Evolutionary conservation across 2,113 vertebrate genomes (phyloP).

Genomic region (Antechinus flavipes): DNA sequence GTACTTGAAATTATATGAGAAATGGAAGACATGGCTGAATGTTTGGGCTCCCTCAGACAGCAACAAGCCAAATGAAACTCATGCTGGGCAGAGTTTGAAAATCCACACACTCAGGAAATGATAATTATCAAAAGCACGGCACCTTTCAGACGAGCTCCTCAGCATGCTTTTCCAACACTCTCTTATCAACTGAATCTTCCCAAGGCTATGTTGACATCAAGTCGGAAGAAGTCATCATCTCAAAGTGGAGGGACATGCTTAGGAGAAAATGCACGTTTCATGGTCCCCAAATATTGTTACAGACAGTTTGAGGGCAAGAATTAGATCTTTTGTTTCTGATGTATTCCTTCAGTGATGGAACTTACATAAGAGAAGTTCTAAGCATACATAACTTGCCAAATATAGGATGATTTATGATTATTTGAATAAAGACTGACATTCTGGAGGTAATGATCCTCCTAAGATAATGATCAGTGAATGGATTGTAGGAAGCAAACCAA

Average conservation of each 20-base stretch:
- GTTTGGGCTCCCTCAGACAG: not conserved
- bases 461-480: not conserved
- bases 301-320: not conserved
- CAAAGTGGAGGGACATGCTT: not conserved
- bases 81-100: not conserved
- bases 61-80: not conserved
- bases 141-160: not conserved
- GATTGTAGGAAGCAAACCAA: not conserved
- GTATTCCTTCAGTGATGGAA: not conserved
- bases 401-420: not conserved
- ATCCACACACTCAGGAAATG: not conserved
- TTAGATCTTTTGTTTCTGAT: not conserved
- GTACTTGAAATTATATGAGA: conserved; percentile 10
- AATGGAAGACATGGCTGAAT: not conserved
- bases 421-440: not conserved
- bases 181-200: not conserved
- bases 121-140: not conserved
- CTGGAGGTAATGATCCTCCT: not conserved
- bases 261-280: not conserved
- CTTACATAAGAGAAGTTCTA: not conserved
- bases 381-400: not conserved
- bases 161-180: not conserved
- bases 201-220: not conserved
- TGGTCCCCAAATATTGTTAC: not conserved
- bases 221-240: not conserved